Evolutionary conservation across 1,140 invertebrate species (phyloP).

Genomic region (Lordiphosa mommai): DNA sequence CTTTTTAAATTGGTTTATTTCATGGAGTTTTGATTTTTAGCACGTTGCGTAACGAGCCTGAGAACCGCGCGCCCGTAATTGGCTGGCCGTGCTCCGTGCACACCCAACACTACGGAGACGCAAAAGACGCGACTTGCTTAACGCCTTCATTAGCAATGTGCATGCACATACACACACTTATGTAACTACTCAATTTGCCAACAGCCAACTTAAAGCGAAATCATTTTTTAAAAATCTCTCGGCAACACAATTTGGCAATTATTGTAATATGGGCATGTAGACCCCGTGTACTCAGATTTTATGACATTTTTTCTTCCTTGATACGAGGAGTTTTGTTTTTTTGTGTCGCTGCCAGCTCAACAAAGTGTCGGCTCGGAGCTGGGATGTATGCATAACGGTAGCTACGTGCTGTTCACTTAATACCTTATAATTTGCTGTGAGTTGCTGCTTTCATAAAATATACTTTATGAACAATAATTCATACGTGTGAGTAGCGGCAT

Average conservation of each 20-base stretch:
- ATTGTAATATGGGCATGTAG: slow-evolving; percentile 54
- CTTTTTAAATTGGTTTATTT: slow-evolving; percentile 79
- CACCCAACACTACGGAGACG: slow-evolving; percentile 10
- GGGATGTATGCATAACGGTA: slow-evolving; percentile 1
- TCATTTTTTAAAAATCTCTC: slow-evolving; percentile 61
- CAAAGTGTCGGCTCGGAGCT: slow-evolving; percentile 29
- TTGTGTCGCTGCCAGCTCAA: slow-evolving; percentile 19
- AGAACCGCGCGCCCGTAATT: slow-evolving; percentile 65
- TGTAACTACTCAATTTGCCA: slow-evolving; percentile 71
- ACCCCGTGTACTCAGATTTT: slow-evolving; percentile 39
- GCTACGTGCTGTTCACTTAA: slow-evolving; percentile 69
- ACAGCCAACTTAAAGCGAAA: slow-evolving; percentile 61
- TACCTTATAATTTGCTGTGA: slow-evolving; percentile 77
- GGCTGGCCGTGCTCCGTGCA: slow-evolving; percentile 58
- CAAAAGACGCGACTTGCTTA: slow-evolving; percentile 41
- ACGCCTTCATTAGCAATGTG: slow-evolving; percentile 62
- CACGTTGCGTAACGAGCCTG: slow-evolving; percentile 72
- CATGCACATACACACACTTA: slow-evolving; percentile 3
- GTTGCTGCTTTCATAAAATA: slow-evolving; percentile 76
- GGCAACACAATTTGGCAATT: slow-evolving; percentile 71
- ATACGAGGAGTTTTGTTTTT: slow-evolving; percentile 11
- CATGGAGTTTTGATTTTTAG: slow-evolving; percentile 79
- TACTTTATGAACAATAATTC: slow-evolving; percentile 78
- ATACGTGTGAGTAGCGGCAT: slow-evolving; percentile 46
- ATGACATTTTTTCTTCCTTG: slow-evolving; percentile 50